Conservation (phyloP, 2,888 invertebrate genomes). For the Ligdia adustata region DNA sequence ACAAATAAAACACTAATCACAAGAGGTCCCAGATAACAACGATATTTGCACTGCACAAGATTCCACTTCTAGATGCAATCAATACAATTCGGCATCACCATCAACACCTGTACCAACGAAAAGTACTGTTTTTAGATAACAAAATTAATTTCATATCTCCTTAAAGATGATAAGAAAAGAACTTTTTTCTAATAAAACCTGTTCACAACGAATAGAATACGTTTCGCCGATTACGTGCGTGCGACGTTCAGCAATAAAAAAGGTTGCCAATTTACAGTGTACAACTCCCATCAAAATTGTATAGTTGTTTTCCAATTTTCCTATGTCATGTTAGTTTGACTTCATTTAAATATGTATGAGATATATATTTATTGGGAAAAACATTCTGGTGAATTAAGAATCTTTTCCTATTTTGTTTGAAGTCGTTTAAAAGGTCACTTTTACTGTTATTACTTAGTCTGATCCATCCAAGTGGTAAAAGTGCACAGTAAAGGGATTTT, state of each 20-base stretch:
- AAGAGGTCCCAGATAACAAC: conserved; percentile 58
- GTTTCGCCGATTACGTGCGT: conserved; percentile 56
- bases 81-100: conserved; percentile 70
- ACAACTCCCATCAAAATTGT: conserved; percentile 8
- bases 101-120: conserved; percentile 62
- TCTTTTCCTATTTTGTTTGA: too few relatives aligned
- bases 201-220: conserved; percentile 47
- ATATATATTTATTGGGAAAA: too few relatives aligned
- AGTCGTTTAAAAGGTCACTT: too few relatives aligned
- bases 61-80: conserved; percentile 63
- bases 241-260: conserved; percentile 34
- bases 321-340: too few relatives aligned
- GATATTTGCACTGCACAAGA: conserved; percentile 68
- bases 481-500: too few relatives aligned
- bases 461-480: too few relatives aligned
- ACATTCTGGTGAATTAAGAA: too few relatives aligned
- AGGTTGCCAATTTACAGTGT: conserved; percentile 36
- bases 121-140: conserved; percentile 66
- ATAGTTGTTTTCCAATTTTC: too few relatives aligned
- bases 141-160: conserved; percentile 74
- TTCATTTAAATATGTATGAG: too few relatives aligned
- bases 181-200: conserved; percentile 49
- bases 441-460: too few relatives aligned
- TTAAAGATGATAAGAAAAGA: conserved; percentile 61
- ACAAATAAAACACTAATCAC: conserved; percentile 70